Conservation (phyloP, 2,888 invertebrate genomes). For the Xanthia icteritia region DNA sequence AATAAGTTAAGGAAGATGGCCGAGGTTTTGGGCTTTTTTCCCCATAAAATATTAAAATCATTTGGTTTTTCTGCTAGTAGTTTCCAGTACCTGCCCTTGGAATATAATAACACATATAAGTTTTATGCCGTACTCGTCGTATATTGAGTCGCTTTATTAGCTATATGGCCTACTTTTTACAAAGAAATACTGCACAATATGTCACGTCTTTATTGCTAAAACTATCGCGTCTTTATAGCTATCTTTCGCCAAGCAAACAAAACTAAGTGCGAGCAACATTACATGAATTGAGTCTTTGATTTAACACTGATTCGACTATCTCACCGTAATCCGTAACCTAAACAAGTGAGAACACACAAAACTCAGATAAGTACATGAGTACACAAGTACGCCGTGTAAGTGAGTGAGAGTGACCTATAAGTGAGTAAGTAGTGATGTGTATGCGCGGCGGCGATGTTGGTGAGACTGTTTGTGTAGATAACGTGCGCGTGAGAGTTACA, state of each 20-base stretch:
- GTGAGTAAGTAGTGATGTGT: constrained; percentile 11
- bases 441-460: constrained; percentile 4
- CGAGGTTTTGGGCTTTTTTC: background rate
- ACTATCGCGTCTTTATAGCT: too few species aligned
- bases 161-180: background rate
- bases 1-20: background rate
- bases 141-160: background rate
- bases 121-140: background rate
- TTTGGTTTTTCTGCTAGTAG: background rate
- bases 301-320: background rate
- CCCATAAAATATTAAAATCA: background rate
- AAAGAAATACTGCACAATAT: background rate
- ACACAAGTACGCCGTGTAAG: constrained; percentile 19
- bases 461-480: background rate
- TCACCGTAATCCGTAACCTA: background rate
- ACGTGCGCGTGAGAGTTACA: background rate
- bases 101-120: background rate
- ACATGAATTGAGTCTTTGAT: constrained; percentile 4
- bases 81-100: background rate
- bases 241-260: background rate
- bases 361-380: constrained; percentile 11
- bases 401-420: too few species aligned
- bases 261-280: constrained; percentile 3
- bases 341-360: constrained; percentile 19
- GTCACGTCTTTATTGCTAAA: constrained; percentile 5